phyloP scores from a whole-genome alignment of 2,888 invertebrate genomes.

The Acanthopleura granulata region DNA sequence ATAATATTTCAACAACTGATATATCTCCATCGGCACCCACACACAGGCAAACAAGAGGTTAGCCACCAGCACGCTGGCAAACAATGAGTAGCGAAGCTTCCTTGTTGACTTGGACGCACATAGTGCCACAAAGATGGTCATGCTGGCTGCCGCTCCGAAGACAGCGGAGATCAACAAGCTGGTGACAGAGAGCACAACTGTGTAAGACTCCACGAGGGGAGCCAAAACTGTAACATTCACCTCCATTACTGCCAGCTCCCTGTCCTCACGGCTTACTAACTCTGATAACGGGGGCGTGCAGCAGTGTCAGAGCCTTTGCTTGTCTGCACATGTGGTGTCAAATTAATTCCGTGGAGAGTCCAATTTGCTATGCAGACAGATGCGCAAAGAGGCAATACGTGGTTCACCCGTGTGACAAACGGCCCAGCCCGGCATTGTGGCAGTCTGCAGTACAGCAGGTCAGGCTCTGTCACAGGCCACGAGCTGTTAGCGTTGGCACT shows the following conservation, averaged over 20 bases:
- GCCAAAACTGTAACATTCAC: neutral
- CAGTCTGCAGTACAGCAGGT: no score
- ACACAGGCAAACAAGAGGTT: conserved; percentile 49
- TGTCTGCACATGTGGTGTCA: no score
- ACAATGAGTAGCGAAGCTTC: conserved; percentile 47
- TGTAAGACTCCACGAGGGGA: conserved; percentile 45
- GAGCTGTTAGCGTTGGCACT: no score
- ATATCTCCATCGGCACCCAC: conserved; percentile 56
- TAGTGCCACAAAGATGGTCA: conserved; percentile 49
- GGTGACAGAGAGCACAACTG: conserved; percentile 52
- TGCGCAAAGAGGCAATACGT: no score
- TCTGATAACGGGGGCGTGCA: no score
- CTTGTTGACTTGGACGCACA: conserved; percentile 41
- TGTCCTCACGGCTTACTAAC: neutral
- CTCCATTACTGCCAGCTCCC: neutral
- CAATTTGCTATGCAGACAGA: no score
- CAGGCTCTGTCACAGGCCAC: no score
- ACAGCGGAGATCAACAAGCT: conserved; percentile 48
- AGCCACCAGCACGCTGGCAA: conserved; percentile 44
- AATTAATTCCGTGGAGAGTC: no score
- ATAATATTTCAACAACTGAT: conserved; percentile 46
- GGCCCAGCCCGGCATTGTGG: no score
- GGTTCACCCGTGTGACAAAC: no score
- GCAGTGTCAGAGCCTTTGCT: no score
- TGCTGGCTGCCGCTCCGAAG: conserved; percentile 51